phyloP scores from a whole-genome alignment of 2,113 vertebrate genomes.

The Nyctibius bracteatus region DNA sequence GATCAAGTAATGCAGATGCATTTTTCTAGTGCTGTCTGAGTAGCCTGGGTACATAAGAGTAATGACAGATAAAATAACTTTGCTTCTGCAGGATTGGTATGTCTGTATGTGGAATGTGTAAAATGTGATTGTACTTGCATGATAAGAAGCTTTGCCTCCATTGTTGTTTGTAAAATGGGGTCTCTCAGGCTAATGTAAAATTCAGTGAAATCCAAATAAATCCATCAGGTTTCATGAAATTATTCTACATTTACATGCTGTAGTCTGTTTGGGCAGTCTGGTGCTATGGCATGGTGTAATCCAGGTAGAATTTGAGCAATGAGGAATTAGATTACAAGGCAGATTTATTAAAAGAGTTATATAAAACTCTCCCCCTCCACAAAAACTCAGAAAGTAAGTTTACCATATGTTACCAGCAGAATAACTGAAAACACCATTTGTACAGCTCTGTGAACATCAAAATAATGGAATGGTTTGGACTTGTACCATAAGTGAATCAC shows the following conservation, averaged over 20 bases:
- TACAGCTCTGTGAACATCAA: background rate
- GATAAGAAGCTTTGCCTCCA: background rate
- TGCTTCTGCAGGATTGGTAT: background rate
- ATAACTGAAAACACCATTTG: background rate
- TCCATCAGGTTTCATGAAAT: background rate
- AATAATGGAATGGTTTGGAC: background rate
- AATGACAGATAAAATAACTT: background rate
- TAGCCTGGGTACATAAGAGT: background rate
- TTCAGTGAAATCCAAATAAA: background rate
- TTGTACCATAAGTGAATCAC: background rate
- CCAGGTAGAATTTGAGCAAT: background rate
- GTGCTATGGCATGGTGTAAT: background rate
- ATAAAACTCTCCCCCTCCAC: background rate
- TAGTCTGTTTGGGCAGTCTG: background rate
- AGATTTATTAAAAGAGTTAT: background rate
- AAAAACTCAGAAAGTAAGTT: background rate
- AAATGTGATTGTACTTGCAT: background rate
- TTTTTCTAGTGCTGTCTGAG: background rate
- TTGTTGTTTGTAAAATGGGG: background rate
- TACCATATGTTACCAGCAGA: background rate
- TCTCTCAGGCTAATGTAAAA: background rate
- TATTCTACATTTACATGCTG: background rate
- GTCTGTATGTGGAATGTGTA: background rate
- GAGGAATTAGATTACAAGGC: background rate
- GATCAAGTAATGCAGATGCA: background rate